Evolutionary conservation across 2,888 invertebrate genomes (phyloP).

Genomic region (Pristionchus maxplancki): DNA sequence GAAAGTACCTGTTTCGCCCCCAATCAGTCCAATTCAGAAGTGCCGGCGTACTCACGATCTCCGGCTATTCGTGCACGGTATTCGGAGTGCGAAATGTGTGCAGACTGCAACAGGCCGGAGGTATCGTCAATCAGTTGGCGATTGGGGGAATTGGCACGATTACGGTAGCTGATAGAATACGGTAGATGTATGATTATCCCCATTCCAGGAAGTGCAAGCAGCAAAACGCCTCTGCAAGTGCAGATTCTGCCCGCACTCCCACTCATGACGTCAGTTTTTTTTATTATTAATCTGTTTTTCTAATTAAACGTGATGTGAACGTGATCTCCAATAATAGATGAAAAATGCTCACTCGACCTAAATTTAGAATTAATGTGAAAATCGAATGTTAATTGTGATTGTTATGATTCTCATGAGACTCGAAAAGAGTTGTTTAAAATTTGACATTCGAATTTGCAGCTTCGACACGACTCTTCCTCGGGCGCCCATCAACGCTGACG

Average conservation of each 20-base stretch:
- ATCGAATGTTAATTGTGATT: too few species aligned
- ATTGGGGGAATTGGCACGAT: background rate
- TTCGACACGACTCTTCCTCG: slow-evolving; percentile 69
- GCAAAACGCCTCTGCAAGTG: slow-evolving; percentile 56
- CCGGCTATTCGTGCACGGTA: slow-evolving; percentile 73
- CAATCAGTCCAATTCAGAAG: slow-evolving; percentile 61
- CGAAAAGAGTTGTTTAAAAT: background rate
- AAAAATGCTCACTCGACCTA: too few species aligned
- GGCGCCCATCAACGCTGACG: slow-evolving; percentile 70
- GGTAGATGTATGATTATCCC: too few species aligned
- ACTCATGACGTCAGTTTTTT: slow-evolving; percentile 53
- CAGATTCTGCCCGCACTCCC: slow-evolving; percentile 63
- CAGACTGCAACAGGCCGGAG: slow-evolving; percentile 52
- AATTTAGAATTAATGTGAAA: too few species aligned
- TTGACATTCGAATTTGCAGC: background rate
- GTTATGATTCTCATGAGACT: background rate
- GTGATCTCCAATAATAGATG: too few species aligned
- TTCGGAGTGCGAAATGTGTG: slow-evolving; percentile 73
- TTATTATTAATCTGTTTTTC: too few species aligned
- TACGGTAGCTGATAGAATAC: background rate
- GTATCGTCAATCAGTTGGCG: background rate
- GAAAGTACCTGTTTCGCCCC: background rate
- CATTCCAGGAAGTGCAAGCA: background rate
- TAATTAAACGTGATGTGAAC: too few species aligned
- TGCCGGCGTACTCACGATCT: slow-evolving; percentile 69